A percentile compares a stretch with the other conserved stretches of the same genome.
These are phyloP conservation scores for Cheilosia vernalis DNA, from an alignment of 2,888 invertebrate species.

Conservation along the genomic window DNA sequence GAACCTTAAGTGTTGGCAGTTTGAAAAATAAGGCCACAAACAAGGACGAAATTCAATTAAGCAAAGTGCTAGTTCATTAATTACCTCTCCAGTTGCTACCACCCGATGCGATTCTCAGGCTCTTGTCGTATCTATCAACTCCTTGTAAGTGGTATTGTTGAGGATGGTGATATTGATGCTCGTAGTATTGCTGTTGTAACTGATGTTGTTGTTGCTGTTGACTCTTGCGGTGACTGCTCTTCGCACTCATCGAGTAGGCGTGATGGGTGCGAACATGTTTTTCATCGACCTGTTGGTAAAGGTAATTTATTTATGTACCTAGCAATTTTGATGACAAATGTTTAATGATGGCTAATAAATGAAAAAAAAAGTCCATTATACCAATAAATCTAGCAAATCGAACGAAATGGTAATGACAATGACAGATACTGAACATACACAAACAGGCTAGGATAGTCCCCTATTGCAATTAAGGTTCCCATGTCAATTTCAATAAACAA, in stretches of 20 bases:
- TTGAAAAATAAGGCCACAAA: conserved; percentile 12
- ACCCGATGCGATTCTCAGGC: conserved; percentile 77
- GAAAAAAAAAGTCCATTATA: too few relatives aligned
- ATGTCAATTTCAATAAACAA: too few relatives aligned
- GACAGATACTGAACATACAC: too few relatives aligned
- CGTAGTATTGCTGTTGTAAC: conserved; percentile 77
- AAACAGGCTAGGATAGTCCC: too few relatives aligned
- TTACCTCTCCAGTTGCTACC: conserved; percentile 73
- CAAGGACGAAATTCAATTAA: conserved; percentile 56
- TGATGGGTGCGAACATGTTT: conserved; percentile 83
- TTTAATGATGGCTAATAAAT: too few relatives aligned
- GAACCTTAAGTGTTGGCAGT: conserved; percentile 24
- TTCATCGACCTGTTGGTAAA: conserved; percentile 81
- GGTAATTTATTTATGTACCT: conserved; percentile 40
- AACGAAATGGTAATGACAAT: too few relatives aligned
- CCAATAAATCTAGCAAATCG: too few relatives aligned
- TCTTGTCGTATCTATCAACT: conserved; percentile 82
- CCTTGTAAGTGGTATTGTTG: conserved; percentile 79
- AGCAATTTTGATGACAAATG: background rate
- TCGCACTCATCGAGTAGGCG: conserved; percentile 80
- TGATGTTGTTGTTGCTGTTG: conserved; percentile 79
- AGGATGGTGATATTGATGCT: conserved; percentile 79
- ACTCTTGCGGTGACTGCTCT: conserved; percentile 81
- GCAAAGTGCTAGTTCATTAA: conserved; percentile 59
- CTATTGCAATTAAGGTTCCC: too few relatives aligned